phyloP scores from a whole-genome alignment of 2,888 invertebrate species.

The Tridacna gigas region DNA sequence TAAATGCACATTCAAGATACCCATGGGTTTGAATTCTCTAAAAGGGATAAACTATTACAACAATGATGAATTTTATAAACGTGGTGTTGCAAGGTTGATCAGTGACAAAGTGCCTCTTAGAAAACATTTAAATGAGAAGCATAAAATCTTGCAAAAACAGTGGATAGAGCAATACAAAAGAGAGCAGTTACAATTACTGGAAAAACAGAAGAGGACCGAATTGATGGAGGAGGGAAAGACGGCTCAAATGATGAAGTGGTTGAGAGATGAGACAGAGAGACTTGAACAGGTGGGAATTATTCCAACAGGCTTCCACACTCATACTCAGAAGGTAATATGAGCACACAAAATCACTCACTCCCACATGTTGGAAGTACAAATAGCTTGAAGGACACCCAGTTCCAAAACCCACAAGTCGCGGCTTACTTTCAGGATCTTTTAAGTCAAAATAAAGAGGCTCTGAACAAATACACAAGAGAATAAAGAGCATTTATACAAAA shows the following conservation, averaged over 20 bases:
- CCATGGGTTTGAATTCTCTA: conserved; percentile 74
- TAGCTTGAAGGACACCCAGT: conserved; percentile 17
- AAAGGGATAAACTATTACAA: conserved; percentile 76
- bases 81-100: conserved; percentile 69
- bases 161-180: conserved; percentile 55
- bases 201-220: conserved; percentile 29
- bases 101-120: conserved; percentile 66
- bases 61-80: conserved; percentile 71
- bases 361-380: conserved; percentile 8
- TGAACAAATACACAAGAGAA: background rate
- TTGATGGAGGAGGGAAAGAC: conserved; percentile 39
- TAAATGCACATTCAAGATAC: conserved; percentile 60
- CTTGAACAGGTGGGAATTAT: background rate
- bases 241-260: conserved; percentile 18
- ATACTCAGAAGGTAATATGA: conserved; percentile 2
- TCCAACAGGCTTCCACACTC: background rate
- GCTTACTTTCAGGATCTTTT: conserved; percentile 12
- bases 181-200: conserved; percentile 24
- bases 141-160: conserved; percentile 47
- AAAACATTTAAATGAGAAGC: conserved; percentile 36
- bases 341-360: conserved; percentile 7
- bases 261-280: conserved; percentile 14
- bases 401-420: conserved; percentile 22
- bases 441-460: background rate
- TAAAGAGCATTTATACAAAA: background rate